phyloP scores from a whole-genome alignment of 2,888 invertebrate species.

The Vandiemenella viatica region DNA sequence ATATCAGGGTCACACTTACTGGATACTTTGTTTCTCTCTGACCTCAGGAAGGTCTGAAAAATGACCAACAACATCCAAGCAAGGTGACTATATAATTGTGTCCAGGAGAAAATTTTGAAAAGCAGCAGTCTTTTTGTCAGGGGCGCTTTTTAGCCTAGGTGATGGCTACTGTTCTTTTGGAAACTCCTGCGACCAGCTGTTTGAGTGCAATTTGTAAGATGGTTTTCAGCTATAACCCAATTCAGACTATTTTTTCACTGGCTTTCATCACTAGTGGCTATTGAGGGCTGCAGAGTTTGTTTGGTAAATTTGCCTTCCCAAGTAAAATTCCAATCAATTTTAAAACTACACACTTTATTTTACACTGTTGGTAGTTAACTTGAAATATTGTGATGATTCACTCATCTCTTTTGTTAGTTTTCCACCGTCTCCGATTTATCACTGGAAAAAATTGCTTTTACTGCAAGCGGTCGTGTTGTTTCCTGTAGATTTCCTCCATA shows the following conservation, averaged over 20 bases:
- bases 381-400: no score
- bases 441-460: no score
- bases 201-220: constrained; percentile 61
- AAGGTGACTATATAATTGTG: constrained; percentile 48
- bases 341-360: no score
- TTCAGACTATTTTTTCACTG: constrained; percentile 68
- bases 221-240: constrained; percentile 50
- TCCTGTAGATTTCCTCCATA: no score
- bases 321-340: no score
- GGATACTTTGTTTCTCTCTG: constrained; percentile 41
- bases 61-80: constrained; percentile 51
- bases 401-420: no score
- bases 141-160: constrained; percentile 36
- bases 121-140: constrained; percentile 27
- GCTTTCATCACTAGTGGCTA: neutral
- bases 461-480: no score
- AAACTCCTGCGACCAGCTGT: constrained; percentile 54
- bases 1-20: constrained; percentile 52
- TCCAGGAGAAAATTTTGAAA: constrained; percentile 47
- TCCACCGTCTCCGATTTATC: no score
- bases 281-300: no score
- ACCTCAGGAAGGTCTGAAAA: constrained; percentile 73
- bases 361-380: no score
- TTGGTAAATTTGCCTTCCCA: no score
- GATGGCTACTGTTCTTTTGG: constrained; percentile 33